Evolutionary conservation across 2,888 invertebrate genomes (phyloP), one percentile per base, ranked within the genome.

Genomic region (Morpho helenor): DNA sequence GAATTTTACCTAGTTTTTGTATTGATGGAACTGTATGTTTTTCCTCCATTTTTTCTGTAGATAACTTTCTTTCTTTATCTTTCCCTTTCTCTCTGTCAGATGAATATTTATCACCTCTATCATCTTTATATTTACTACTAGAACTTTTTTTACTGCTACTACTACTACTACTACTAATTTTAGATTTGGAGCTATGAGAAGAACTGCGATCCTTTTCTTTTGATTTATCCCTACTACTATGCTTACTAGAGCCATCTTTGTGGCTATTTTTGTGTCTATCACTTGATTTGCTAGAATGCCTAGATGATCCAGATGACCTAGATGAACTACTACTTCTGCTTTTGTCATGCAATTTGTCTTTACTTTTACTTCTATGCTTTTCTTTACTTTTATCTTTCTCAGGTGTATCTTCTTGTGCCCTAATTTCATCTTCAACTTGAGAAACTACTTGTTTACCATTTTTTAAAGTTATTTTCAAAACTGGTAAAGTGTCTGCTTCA

Each of bases 1-100:
- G 96, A 71, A 96, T 96, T 83, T 95, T 94, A 0, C 95, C 95
- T 39, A 96, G 80, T 84, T 95, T 95, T 68, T 94, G 94, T 59
- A 96, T 88, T 23, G 94, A 93, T 56, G 93, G 94, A 7, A 93
- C 92, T 72, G 92, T 92, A 7, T 93, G 75, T 77, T 95, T 95
- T 41, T 94, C 93, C 49, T 94, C 87, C 8, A 93, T 92, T 76
- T 94, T 95, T 62, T 95, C 94, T 31, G 89, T 91, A 77, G 76
- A 60, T 67, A 81, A 56, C 58, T 62, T 79, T 60, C 79, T 75
- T 63, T 82, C 79, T 68, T 80, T 79, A 62, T 79, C 79, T 71
- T 73, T 82, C 59, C 56, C 68, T 66, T 73, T 83, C 54, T 80
- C 80, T 69, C 76, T 87, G 45, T 86, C 84, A 39, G 76, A 71